These are phyloP conservation scores for Luidia sarsii DNA, from an alignment of 53 echinoderm and acorn worm genomes.

Conservation along the genomic window DNA sequence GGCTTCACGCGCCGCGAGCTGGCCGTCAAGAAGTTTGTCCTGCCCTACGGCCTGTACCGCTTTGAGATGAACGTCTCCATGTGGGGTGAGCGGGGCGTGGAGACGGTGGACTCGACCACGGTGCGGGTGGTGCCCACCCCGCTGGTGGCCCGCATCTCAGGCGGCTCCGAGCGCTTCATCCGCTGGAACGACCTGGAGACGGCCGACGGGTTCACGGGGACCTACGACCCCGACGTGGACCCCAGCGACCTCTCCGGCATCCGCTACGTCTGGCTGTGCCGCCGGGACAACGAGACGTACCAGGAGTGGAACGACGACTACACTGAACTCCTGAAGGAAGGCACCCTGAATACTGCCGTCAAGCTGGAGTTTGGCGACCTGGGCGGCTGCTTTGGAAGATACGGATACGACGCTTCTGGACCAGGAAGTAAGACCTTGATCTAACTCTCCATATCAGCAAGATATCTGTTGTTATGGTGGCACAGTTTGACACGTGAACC, in stretches of 20 bases:
- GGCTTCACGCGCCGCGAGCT: slow-evolving; percentile 81
- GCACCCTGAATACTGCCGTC: slow-evolving; percentile 64
- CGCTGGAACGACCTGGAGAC: slow-evolving; percentile 70
- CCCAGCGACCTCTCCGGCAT: slow-evolving; percentile 65
- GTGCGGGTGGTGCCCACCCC: slow-evolving; percentile 81
- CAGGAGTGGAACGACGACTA: slow-evolving; percentile 79
- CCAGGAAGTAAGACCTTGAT: slow-evolving; percentile 68
- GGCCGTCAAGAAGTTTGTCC: slow-evolving; percentile 73
- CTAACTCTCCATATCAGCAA: no score
- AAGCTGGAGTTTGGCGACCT: slow-evolving; percentile 74
- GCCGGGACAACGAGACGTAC: slow-evolving; percentile 81
- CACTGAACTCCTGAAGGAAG: slow-evolving; percentile 51
- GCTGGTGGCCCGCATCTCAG: slow-evolving; percentile 60
- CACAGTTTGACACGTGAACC: no score
- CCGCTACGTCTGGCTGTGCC: slow-evolving; percentile 77
- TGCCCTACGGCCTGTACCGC: slow-evolving; percentile 74
- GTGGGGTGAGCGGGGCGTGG: slow-evolving; percentile 88
- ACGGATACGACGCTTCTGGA: slow-evolving; percentile 71
- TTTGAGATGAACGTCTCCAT: slow-evolving; percentile 90
- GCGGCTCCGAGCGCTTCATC: slow-evolving; percentile 80
- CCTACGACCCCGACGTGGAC: slow-evolving; percentile 82
- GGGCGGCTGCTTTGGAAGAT: slow-evolving; percentile 90
- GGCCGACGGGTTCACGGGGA: slow-evolving; percentile 70
- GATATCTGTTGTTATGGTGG: no score
- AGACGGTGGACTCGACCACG: slow-evolving; percentile 61